Percentiles rank a stretch among this genome's conserved stretches.
phyloP scores from a whole-genome alignment of 1,140 invertebrate genomes.

The Orius insidiosus region DNA sequence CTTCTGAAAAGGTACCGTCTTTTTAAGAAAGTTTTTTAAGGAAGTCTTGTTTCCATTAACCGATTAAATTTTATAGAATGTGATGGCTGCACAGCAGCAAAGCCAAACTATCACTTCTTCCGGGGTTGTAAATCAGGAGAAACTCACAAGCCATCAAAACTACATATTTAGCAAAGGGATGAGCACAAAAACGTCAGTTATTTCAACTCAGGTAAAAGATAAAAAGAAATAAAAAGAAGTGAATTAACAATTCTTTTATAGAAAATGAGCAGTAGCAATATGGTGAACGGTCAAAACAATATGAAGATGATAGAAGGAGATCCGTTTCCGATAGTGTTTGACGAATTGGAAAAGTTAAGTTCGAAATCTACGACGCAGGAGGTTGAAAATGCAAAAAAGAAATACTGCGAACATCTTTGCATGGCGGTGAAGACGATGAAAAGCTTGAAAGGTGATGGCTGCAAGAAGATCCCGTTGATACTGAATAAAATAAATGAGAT shows the following conservation, averaged over 20 bases:
- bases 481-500: constrained; percentile 65
- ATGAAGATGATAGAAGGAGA: constrained; percentile 16
- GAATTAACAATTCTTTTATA: constrained; percentile 25
- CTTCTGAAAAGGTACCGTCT: constrained; percentile 47
- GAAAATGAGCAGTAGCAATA: constrained; percentile 33
- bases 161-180: constrained; percentile 38
- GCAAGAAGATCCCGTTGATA: constrained; percentile 37
- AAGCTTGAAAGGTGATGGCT: constrained; percentile 19
- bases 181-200: constrained; percentile 2
- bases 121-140: constrained; percentile 61
- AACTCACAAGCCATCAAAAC: constrained; percentile 55
- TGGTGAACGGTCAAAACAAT: constrained; percentile 36
- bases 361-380: constrained; percentile 53
- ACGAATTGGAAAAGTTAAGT: constrained; percentile 60
- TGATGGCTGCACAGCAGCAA: constrained; percentile 65
- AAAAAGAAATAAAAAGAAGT: no score
- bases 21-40: no score
- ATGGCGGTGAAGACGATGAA: constrained; percentile 35
- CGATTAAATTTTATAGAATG: constrained; percentile 37
- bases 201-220: constrained; percentile 8
- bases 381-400: constrained; percentile 59
- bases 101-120: constrained; percentile 61
- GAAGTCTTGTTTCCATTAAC: no score
- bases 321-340: constrained; percentile 35
- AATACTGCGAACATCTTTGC: constrained; percentile 58